Base-by-base conservation (phyloP, 92 coral and sea anemone species). In the Palythoa caribaeorum region DNA sequence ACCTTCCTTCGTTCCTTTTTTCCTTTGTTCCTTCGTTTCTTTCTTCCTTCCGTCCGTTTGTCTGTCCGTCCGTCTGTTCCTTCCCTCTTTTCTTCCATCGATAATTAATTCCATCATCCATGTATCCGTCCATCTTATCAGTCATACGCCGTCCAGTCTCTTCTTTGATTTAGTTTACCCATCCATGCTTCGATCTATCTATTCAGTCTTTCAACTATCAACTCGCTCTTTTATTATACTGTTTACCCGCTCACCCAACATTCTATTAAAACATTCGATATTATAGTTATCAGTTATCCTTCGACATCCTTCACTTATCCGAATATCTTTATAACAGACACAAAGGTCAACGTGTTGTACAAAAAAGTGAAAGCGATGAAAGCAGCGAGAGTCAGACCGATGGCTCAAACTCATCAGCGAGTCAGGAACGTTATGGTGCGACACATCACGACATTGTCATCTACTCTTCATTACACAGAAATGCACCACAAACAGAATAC, bases 391-490 rank as follows among this genome's bases (percentile, higher is more conserved):
- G 19, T 15, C 78, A 73, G 6, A 40, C 78, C 10, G 78, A 73
- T 35, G 15, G 51, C 53, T 73, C 78, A 44, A 73, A 73, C 52
- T 5, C 37, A 57, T 28, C 50, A 20, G 16, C 69, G 38, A 78
- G 50, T 3, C 83, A 54, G 69, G 69, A 78, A 37, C 35, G 66
- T 14, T 36, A 37, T 55, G 70, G 69, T 66, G 68, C 28, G 19
- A 55, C 47, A 57, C 47, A 53, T 52, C 69, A 60, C 1, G 28
- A 53, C 7, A 38, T 38, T 19, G 70, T 53, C 37, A 78, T 57
- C 47, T 78, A 78, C 70, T 78, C 71, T 78, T 78, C 83, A 16
- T 38, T 78, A 7, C 83, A 57, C 68, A 55, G 83, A 78, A 57
- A 78, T 57, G 51, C 17, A 6, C 83, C 69, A 57, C 57, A 55